Evolutionary conservation across 2,113 vertebrate genomes (phyloP).

Genomic region (Scytalopus superciliaris): DNA sequence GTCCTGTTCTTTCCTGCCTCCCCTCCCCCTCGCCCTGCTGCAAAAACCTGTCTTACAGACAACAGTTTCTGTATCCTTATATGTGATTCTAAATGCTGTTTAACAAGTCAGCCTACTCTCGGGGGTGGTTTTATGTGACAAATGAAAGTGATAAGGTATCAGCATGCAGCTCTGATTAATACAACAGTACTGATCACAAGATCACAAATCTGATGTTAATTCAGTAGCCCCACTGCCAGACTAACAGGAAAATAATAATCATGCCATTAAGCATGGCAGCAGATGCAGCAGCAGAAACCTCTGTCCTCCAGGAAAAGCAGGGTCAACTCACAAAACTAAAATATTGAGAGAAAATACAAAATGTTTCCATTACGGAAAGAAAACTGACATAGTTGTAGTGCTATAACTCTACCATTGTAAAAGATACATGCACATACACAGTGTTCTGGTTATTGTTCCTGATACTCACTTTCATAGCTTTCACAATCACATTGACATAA

Average conservation of each 20-base stretch:
- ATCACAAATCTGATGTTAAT: background rate
- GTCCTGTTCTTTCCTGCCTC: background rate
- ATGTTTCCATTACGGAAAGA: background rate
- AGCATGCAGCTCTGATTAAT: background rate
- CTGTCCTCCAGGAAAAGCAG: background rate
- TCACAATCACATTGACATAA: background rate
- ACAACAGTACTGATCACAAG: background rate
- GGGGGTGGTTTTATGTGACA: background rate
- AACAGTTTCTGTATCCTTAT: background rate
- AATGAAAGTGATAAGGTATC: background rate
- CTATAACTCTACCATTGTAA: background rate
- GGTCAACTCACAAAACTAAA: background rate
- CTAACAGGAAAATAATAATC: background rate
- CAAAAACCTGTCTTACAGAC: background rate
- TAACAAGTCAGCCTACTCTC: background rate
- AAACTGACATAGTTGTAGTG: background rate
- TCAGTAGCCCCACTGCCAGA: background rate
- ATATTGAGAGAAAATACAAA: background rate
- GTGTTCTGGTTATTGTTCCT: background rate
- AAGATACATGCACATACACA: background rate
- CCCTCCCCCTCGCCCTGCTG: background rate
- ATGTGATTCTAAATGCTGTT: background rate
- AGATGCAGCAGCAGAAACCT: background rate
- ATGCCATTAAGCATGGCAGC: background rate
- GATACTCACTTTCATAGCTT: background rate